Evolutionary conservation across 2,888 invertebrate genomes (phyloP).

Genomic region (Phorcus lineatus): DNA sequence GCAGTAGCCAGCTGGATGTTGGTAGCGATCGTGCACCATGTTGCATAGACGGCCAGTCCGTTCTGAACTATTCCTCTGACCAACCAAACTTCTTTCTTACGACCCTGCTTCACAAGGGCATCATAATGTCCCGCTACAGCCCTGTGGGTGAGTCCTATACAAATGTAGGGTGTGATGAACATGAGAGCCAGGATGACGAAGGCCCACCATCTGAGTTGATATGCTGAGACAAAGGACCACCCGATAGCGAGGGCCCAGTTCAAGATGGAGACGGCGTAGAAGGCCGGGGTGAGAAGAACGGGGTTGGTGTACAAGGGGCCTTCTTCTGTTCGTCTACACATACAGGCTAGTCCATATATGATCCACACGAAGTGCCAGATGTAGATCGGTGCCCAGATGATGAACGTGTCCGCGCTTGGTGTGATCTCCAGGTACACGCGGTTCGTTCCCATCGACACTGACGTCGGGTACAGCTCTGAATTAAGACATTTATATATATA

Average conservation of each 20-base stretch:
- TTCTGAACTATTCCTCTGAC: not conserved
- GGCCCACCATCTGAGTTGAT: slow-evolving; percentile 39
- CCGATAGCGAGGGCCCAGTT: slow-evolving; percentile 51
- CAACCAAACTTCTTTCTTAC: not conserved
- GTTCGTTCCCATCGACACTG: slow-evolving; percentile 51
- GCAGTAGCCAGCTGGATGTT: not conserved
- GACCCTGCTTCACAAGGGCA: not conserved
- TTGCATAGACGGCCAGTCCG: not conserved
- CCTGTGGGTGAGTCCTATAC: slow-evolving; percentile 1
- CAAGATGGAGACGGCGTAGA: slow-evolving; percentile 50
- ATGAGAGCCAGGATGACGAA: not conserved
- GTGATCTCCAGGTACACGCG: slow-evolving; percentile 51
- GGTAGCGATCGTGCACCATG: not conserved
- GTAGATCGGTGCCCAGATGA: slow-evolving; percentile 53
- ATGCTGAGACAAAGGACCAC: slow-evolving; percentile 51
- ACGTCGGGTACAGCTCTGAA: not conserved
- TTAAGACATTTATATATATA: too few relatives aligned
- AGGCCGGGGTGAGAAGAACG: slow-evolving; percentile 45
- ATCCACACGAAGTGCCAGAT: slow-evolving; percentile 54
- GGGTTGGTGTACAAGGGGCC: slow-evolving; percentile 48
- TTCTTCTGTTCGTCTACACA: slow-evolving; percentile 42
- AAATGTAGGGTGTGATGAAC: slow-evolving; percentile 17
- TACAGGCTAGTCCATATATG: slow-evolving; percentile 45
- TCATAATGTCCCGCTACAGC: not conserved
- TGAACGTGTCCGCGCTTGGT: slow-evolving; percentile 57